A percentile compares a stretch with the other conserved stretches of the same genome.
phyloP scores from a whole-genome alignment of 1,140 invertebrate genomes.

The Hirudo medicinalis region DNA sequence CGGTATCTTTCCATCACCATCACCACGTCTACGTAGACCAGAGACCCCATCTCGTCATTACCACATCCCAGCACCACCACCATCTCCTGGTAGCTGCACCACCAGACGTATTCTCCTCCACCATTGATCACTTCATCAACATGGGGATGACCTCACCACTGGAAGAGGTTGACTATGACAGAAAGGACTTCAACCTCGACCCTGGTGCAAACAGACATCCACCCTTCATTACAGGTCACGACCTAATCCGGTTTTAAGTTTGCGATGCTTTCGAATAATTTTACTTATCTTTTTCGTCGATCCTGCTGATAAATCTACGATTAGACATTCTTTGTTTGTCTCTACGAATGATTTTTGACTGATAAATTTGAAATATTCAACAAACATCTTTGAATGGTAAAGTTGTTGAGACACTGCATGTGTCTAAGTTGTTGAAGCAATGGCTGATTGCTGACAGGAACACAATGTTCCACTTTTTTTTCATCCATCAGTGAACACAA shows the following conservation, averaged over 20 bases:
- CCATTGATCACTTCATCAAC: not conserved
- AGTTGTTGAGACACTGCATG: no score
- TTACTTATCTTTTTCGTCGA: no score
- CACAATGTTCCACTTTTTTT: no score
- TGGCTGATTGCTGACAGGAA: no score
- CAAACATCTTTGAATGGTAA: no score
- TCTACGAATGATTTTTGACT: no score
- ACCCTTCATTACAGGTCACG: constrained; percentile 28
- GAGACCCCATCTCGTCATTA: not conserved
- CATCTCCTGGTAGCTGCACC: not conserved
- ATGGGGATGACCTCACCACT: constrained; percentile 30
- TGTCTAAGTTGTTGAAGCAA: no score
- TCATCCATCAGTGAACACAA: no score
- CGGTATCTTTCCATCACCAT: not conserved
- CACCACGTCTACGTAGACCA: not conserved
- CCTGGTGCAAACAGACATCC: constrained; percentile 27
- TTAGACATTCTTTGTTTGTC: no score
- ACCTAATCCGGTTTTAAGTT: constrained; percentile 23
- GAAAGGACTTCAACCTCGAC: constrained; percentile 30
- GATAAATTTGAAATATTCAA: no score
- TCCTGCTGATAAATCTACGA: no score
- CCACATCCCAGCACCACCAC: not conserved
- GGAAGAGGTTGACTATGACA: constrained; percentile 30
- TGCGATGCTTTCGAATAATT: no score
- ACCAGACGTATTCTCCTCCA: not conserved